Conservation (phyloP, 2,888 invertebrate genomes). For the Drosophila longiperda region DNA sequence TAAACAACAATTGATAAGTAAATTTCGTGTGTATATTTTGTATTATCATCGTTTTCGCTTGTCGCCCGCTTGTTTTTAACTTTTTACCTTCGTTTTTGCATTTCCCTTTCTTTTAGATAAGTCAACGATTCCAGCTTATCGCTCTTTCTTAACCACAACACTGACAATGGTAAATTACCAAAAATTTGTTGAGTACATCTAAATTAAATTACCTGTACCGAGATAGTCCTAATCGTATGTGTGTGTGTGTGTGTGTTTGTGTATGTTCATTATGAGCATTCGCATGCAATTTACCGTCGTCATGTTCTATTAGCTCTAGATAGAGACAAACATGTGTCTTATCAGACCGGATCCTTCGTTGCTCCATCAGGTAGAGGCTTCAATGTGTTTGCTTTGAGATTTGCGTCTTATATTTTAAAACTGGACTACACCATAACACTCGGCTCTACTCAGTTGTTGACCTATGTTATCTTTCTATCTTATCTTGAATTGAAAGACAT, state of each 20-base stretch:
- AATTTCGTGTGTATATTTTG: conserved; percentile 30
- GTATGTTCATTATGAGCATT: conserved; percentile 35
- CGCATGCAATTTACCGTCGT: conserved; percentile 69
- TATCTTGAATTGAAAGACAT: background rate
- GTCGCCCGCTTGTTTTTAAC: conserved; percentile 17
- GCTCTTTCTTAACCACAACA: conserved; percentile 12
- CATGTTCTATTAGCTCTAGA: conserved; percentile 61
- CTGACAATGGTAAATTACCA: conserved; percentile 7
- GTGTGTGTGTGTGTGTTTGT: background rate
- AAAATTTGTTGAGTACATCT: conserved; percentile 21
- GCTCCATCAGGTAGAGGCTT: conserved; percentile 54
- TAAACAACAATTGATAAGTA: conserved; percentile 62
- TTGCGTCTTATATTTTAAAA: conserved; percentile 27
- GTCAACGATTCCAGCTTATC: conserved; percentile 36
- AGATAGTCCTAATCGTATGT: conserved; percentile 17
- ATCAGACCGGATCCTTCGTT: conserved; percentile 52
- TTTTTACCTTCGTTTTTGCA: conserved; percentile 18
- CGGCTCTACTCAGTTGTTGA: background rate
- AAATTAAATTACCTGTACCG: conserved; percentile 16
- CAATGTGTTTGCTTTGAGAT: conserved; percentile 43
- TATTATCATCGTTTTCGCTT: conserved; percentile 22
- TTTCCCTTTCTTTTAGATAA: conserved; percentile 33
- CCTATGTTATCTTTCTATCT: background rate
- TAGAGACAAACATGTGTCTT: conserved; percentile 55
- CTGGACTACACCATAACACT: conserved; percentile 19